Base-by-base conservation (phyloP, 2,888 invertebrate genomes). In the Pseudanteris insignis region DNA sequence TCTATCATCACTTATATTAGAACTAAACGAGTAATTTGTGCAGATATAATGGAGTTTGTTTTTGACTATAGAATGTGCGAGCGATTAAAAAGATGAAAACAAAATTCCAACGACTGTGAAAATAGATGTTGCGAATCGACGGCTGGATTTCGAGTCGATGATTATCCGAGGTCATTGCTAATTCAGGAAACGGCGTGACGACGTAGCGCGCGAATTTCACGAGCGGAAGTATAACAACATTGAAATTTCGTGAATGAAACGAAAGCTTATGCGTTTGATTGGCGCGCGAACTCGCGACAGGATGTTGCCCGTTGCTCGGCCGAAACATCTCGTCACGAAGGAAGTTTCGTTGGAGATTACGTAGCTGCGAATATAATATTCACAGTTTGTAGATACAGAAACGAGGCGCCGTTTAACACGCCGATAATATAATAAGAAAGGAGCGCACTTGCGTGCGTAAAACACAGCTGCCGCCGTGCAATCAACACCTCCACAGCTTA, bases 381-480 rank as follows among this genome's bases (percentile, higher is more conserved):
- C 74, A 69, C 72, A 69, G 72, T 74, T 72, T 71, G 72, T 73
- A 70, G 70, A 68, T 71, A 70, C 71, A 70, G 73, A 68, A 69
- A 69, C 68, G 72, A 69, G 69, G 61, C 63, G 69, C 66, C 73
- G 72, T 72, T 73, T 72, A 72, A 75, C 76, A 75, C 68, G 70
- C 70, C 73, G 73, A 76, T 75, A 75, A 76, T 75, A 76, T 75
- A 72, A 76, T 75, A 75, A 65, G 65, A 60, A 65, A 65, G 59
- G 65, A 59, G 53, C 51, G 47, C 61, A 54, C 64, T 51, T 50
- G 62, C 55, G 53, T 55, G 59, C 73, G 72, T 78, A 76, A 78
- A 78, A 77, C 76, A 78, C 78, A 78, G 76, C 76, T 75, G 76
- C 74, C 71, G 76, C 74, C 70, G 71, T 65, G 76, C 77, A 77